Base-by-base conservation (phyloP, 2,888 invertebrate species). In the Hypomecis atomaria region DNA sequence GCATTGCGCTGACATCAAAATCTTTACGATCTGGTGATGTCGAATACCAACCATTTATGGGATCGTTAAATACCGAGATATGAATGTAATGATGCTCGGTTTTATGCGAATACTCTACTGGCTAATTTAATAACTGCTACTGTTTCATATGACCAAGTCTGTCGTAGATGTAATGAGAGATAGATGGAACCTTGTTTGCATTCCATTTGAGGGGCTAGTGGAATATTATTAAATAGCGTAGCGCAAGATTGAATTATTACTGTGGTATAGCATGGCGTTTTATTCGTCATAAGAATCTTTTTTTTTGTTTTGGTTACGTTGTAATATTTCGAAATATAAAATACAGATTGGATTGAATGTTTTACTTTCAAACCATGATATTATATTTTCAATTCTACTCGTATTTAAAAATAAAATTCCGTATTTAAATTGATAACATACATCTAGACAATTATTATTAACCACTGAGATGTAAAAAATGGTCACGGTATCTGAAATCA, bases 1-100 rank as follows among this genome's bases (percentile, higher is more conserved):
- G 47, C 49, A 50, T 59, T 45, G 59, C 59, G 67, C 62, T 50
- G 64, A 8, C 59, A 66, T 71, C 59, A 60, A 78, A 75, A 55
- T 55, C 72, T 82, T 81, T 81, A 84, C 74, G 77, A 73, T 59
- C 70, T 69, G 67, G 75, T 81, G 80, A 80, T 76, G 76, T 74
- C 72, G 59, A 64, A 74, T 72, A 68, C 74, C 66, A 67, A 71
- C 68, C 73, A 68, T 79, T 86, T 82, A 85, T 78, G 72, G 69
- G 73, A 65, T 78, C 78, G 75, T 83, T 56, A 65, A 75, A 69
- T 71, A 67, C 59, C 60, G 59, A 62, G 64, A 73, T 72, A 74
- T 72, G 72, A 70, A 72, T 68, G 73, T 77, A 77, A 79, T 77
- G 70, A 73, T 60, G 52, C 8, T 62, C 62, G 58, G 61, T 59